Evolutionary conservation across 2,888 invertebrate species (phyloP).

Genomic region (Metacarcinus magister): DNA sequence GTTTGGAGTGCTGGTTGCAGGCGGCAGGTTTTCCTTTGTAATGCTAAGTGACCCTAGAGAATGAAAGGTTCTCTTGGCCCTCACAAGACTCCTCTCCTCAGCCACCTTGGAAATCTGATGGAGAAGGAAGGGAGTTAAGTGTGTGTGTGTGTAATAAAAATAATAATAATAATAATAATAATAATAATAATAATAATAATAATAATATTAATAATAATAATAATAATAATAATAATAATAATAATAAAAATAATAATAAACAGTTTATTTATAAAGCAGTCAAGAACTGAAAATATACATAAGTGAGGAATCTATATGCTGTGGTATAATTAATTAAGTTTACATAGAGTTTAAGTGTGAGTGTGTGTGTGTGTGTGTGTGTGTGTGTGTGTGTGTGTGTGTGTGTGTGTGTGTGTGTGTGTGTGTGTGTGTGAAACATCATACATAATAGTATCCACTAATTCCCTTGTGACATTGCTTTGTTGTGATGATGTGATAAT

Average conservation of each 20-base stretch:
- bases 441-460: too few relatives aligned
- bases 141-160: not conserved
- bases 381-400: too few relatives aligned
- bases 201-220: slow-evolving; percentile 33
- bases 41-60: slow-evolving; percentile 36
- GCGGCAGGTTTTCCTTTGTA: slow-evolving; percentile 42
- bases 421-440: too few relatives aligned
- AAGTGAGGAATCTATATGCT: too few relatives aligned
- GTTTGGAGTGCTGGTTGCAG: not conserved
- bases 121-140: not conserved
- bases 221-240: slow-evolving; percentile 30
- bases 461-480: too few relatives aligned
- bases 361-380: not conserved
- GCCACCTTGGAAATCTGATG: not conserved
- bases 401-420: too few relatives aligned
- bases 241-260: too few relatives aligned
- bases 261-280: too few relatives aligned
- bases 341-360: not conserved
- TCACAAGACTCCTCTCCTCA: slow-evolving; percentile 47
- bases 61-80: slow-evolving; percentile 3
- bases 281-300: too few relatives aligned
- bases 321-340: too few relatives aligned
- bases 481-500: not conserved
- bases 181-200: not conserved
- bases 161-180: slow-evolving; percentile 44